These are phyloP conservation scores for Vanessa tameamea DNA, from an alignment of 1,140 invertebrate species.

Conservation along the genomic window DNA sequence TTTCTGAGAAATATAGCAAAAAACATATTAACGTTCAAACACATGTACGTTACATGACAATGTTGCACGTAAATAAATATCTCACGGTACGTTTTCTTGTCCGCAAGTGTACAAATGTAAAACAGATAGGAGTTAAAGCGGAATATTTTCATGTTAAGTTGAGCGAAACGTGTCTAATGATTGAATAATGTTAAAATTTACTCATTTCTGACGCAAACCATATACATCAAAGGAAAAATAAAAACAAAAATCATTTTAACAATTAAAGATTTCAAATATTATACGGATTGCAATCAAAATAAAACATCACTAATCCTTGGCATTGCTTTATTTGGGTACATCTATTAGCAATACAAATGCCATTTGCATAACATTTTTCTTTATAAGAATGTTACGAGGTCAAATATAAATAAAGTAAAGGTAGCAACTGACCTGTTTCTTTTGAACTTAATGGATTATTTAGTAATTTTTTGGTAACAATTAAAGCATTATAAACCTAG, in stretches of 20 bases:
- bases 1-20: no score
- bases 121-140: slow-evolving; percentile 4
- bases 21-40: no score
- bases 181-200: slow-evolving; percentile 14
- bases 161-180: slow-evolving; percentile 11
- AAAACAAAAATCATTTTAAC: not conserved
- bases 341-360: not conserved
- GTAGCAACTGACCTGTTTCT: no score
- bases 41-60: no score
- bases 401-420: not conserved
- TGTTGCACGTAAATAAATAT: not conserved
- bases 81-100: not conserved
- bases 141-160: slow-evolving; percentile 7
- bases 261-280: no score
- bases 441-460: no score
- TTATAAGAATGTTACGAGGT: not conserved
- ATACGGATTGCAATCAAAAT: not conserved
- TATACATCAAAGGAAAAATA: not conserved
- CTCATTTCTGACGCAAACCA: slow-evolving; percentile 1
- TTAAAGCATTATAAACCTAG: no score
- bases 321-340: slow-evolving; percentile 8
- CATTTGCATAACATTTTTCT: not conserved
- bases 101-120: slow-evolving; percentile 11
- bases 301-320: slow-evolving; percentile 5
- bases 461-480: no score